phyloP scores from a whole-genome alignment of 2,797 vertebrate species.

The Phyllotis vaccarum region DNA sequence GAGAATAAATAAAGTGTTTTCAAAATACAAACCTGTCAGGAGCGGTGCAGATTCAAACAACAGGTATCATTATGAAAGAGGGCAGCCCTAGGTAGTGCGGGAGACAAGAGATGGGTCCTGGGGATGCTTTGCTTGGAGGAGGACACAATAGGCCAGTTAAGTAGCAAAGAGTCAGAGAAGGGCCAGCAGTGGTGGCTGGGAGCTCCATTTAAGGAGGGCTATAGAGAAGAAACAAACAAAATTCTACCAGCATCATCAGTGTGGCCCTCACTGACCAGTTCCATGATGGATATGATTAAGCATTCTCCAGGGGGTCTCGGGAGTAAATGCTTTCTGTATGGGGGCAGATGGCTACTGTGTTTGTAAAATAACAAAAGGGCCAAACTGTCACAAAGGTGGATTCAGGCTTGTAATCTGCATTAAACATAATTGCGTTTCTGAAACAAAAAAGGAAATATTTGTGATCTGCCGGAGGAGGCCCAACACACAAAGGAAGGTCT shows the following conservation, averaged over 20 bases:
- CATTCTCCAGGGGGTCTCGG: constrained; percentile 43
- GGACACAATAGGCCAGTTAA: background rate
- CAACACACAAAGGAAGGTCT: constrained; percentile 81
- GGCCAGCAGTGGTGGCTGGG: background rate
- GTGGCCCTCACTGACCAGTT: background rate
- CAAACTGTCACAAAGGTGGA: constrained; percentile 75
- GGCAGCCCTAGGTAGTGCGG: background rate
- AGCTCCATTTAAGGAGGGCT: background rate
- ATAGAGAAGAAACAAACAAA: background rate
- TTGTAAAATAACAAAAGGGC: constrained; percentile 81
- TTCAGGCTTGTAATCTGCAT: constrained; percentile 85
- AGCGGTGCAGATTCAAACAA: background rate
- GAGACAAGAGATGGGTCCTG: background rate
- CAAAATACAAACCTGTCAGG: background rate
- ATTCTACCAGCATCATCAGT: background rate
- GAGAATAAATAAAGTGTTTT: background rate
- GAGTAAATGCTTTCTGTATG: constrained; percentile 77
- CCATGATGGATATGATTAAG: constrained; percentile 42
- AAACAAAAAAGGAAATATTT: constrained; percentile 87
- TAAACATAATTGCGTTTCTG: constrained; percentile 86
- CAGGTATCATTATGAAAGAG: background rate
- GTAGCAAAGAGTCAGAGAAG: background rate
- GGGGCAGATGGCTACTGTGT: constrained; percentile 19
- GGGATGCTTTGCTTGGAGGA: background rate
- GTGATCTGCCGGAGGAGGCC: constrained; percentile 83